Evolutionary conservation across 2,797 vertebrate species (phyloP), one percentile per base, ranked within the genome.

Genomic region (Telmatherina bonti): DNA sequence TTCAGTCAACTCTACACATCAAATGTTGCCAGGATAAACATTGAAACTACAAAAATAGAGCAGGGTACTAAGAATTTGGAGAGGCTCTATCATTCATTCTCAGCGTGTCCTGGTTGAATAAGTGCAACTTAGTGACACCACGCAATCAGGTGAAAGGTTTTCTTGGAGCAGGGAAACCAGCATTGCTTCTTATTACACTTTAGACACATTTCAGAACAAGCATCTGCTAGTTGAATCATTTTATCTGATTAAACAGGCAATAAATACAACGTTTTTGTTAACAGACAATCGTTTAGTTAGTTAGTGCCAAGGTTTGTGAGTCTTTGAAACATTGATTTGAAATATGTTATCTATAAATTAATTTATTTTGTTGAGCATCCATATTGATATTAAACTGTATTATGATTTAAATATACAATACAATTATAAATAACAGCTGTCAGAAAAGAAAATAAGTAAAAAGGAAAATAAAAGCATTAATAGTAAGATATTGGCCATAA

Each of bases 41-140:
- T 79, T 54, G 62, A 73, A 76, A 74, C 20, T 91, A 91, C 88
- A 76, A 92, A 93, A 93, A 92, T 93, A 93, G 87, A 90, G 56
- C 68, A 72, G 38, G 27, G 67, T 64, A 51, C 72, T 24, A 52
- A 33, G 80, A 72, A 84, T 78, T 77, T 79, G 67, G 73, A 85
- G 70, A 74, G 62, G 72, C 62, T 72, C 70, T 55, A 27, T 71
- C 57, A 68, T 79, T 83, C 78, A 76, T 79, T 66, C 71, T 66
- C 43, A 52, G 29, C 29, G 77, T 81, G 74, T 16, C n/a, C 58
- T 62, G 67, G 38, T 81, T 67, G 62, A 82, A 72, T 64, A 79
- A 43, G 76, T 45, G 71, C 64, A 79, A 74, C 72, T 47, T 27
- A 70, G 49, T 59, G 72, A 76, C 57, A 74, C 55, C 62, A 56